Evolutionary conservation across 2,113 vertebrate genomes (phyloP), one percentile per base, ranked within the genome.

Genomic region (Oryzias woworae): DNA sequence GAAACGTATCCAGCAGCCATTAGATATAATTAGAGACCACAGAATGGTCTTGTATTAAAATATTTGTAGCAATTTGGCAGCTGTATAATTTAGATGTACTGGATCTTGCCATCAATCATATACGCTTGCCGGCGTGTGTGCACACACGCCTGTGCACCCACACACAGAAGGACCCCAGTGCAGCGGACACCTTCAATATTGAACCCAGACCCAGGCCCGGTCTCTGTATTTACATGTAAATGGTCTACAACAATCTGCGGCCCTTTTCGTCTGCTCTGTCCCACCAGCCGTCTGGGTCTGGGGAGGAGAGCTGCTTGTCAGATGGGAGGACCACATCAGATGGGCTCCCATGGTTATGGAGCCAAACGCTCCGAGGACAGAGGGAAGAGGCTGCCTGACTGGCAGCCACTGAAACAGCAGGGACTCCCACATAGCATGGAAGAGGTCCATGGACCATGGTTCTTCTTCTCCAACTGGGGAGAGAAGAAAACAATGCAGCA

Each of bases 151-250:
- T 56, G 72, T 82, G 86, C 78, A 86, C 72, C 69, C 82, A 87
- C 81, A 86, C 79, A 87, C 79, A 80, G 66, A 83, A 69, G 85
- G 86, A 87, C 89, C 88, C 86, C 73, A 68, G 77, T 86, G 84
- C 80, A 86, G 82, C 78, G 86, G 81, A 90, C 66, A 79, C 86
- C 85, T 87, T 91, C 92, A 93, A 92, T 93, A 93, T 93, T 93
- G 90, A 91, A 85, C 82, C 85, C 84, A 77, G 87, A 87, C 82
- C 77, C 85, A 79, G 88, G 83, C 87, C 86, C 63, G 82, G 73
- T 86, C 85, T 90, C 87, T 92, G 86, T 93, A 91, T 92, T 93
- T 91, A 92, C 91, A 91, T 92, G 88, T 83, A 92, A 92, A 92
- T 91, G 91, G 80, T 90, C 85, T 90, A 92, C 89, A 92, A 92